Evolutionary conservation across 2,797 vertebrate genomes (phyloP).

Genomic region (Gallirallus australis): DNA sequence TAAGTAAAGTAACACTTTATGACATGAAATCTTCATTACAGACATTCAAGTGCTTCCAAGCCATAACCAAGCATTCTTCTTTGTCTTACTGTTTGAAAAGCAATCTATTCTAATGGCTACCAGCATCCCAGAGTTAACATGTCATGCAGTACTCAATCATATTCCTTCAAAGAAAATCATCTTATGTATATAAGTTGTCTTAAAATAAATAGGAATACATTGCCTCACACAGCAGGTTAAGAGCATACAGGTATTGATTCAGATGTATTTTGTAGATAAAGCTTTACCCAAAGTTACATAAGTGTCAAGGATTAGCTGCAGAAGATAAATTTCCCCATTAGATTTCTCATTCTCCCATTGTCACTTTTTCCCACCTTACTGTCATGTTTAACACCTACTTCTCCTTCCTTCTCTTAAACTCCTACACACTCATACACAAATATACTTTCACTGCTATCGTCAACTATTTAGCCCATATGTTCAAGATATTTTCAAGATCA

Average conservation of each 20-base stretch:
- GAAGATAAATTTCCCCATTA: not conserved
- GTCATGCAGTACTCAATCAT: not conserved
- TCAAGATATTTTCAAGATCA: slow-evolving; percentile 26
- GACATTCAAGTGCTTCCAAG: not conserved
- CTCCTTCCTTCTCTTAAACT: slow-evolving; percentile 24
- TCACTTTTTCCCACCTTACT: slow-evolving; percentile 42
- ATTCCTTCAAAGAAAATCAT: too few species aligned
- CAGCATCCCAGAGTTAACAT: not conserved
- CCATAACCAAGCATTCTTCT: not conserved
- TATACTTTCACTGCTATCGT: not conserved
- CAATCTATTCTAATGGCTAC: not conserved
- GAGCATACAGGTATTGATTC: not conserved
- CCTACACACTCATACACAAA: slow-evolving; percentile 38
- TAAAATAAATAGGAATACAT: not conserved
- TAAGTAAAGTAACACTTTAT: not conserved
- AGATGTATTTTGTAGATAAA: not conserved
- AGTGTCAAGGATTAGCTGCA: not conserved
- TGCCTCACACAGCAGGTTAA: not conserved
- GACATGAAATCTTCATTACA: not conserved
- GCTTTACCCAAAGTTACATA: not conserved
- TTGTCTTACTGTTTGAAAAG: not conserved
- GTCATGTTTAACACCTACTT: slow-evolving; percentile 53
- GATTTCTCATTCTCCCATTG: slow-evolving; percentile 25
- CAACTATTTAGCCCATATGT: slow-evolving; percentile 8
- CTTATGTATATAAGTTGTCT: not conserved